phyloP scores from a whole-genome alignment of 2,113 vertebrate species.

The Brachionichthys hirsutus region DNA sequence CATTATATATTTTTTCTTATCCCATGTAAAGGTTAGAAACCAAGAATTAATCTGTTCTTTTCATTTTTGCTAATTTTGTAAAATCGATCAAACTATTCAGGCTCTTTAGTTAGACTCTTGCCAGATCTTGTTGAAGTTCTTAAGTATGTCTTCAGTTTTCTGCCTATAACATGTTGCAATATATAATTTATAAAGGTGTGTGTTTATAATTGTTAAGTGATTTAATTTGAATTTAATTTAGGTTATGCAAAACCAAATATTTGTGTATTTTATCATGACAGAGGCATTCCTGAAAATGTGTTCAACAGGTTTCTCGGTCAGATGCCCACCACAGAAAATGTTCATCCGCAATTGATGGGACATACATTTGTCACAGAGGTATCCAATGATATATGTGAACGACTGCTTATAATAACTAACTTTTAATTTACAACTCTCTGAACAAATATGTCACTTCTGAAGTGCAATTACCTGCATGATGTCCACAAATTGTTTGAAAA shows the following conservation, averaged over 20 bases:
- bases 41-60: too few species aligned
- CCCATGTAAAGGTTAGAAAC: too few species aligned
- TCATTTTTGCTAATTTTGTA: too few species aligned
- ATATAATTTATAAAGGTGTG: neutral
- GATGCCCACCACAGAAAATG: constrained; percentile 80
- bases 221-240: too few species aligned
- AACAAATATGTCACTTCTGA: neutral
- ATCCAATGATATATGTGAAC: neutral
- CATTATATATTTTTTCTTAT: too few species aligned
- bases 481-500: neutral
- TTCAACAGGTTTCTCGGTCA: constrained; percentile 68
- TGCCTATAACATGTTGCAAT: neutral
- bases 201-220: neutral
- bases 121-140: neutral
- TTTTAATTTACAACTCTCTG: too few species aligned
- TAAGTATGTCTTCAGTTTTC: neutral
- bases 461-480: neutral
- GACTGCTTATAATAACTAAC: too few species aligned
- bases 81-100: too few species aligned
- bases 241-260: neutral
- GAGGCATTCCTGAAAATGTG: constrained; percentile 40
- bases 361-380: constrained; percentile 53
- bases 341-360: constrained; percentile 80
- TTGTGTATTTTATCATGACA: constrained; percentile 30
- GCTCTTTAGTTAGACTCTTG: too few species aligned